A percentile compares a stretch with the other conserved stretches of the same genome.
Evolutionary conservation across 2,888 invertebrate genomes (phyloP).

Genomic region (Tenthredo distinguenda): DNA sequence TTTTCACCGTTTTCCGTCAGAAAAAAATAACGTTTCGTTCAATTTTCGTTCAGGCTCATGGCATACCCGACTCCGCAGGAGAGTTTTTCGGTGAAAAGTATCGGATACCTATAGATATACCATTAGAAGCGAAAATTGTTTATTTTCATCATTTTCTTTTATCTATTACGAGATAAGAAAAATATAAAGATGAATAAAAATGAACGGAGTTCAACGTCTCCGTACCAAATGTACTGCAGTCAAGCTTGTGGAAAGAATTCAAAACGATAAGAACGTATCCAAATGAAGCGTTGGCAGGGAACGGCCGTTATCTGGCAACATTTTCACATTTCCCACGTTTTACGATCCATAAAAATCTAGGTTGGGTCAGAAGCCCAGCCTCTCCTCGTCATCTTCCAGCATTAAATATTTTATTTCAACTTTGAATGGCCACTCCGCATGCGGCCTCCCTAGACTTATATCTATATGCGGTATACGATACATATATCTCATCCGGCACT

Average conservation of each 20-base stretch:
- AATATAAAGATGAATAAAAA: not conserved
- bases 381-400: conserved; percentile 40
- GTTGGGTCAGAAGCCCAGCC: conserved; percentile 55
- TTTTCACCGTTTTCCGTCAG: not conserved
- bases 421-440: conserved; percentile 28
- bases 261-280: conserved; percentile 40
- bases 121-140: not conserved
- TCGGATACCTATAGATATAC: not conserved
- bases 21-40: not conserved
- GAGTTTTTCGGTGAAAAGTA: not conserved
- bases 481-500: conserved; percentile 11
- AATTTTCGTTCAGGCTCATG: not conserved
- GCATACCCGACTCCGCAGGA: not conserved
- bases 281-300: conserved; percentile 31
- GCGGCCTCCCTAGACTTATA: not conserved
- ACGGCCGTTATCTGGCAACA: conserved; percentile 57
- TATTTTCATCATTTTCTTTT: not conserved
- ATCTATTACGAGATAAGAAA: not conserved
- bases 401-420: conserved; percentile 48
- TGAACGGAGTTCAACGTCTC: not conserved
- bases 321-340: conserved; percentile 58
- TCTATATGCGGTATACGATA: not conserved
- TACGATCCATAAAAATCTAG: conserved; percentile 60
- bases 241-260: conserved; percentile 38
- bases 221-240: not conserved